Evolutionary conservation across 2,888 invertebrate species (phyloP), one percentile per base, ranked within the genome.

Genomic region (Chelonus formosanus): DNA sequence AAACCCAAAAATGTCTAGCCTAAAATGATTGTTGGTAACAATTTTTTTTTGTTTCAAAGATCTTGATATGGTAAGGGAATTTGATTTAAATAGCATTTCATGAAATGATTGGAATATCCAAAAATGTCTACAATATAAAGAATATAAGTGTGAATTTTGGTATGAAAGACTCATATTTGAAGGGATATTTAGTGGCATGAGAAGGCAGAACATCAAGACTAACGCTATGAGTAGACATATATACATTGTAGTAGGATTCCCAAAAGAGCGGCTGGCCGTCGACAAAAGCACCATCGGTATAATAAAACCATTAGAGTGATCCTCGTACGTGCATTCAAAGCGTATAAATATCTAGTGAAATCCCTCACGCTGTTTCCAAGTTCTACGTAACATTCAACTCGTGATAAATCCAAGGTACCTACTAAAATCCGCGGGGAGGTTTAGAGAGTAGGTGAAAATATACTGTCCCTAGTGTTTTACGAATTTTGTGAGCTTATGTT

Each of bases 291-390:
- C 63, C 65, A 65, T 65, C 78, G 75, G 83, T 82, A 83, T 83
- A 84, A 84, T 84, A 84, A 84, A 84, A 83, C 84, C 83, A 84
- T 83, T 83, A 83, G 83, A 79, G 76, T 84, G 83, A 84, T 84
- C 84, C 84, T 82, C 84, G 79, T 83, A 79, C 78, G 82, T 76
- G 83, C 80, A 82, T 84, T 82, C 83, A 81, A 82, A 83, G 78
- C 80, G 81, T 81, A 83, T 83, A 84, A 82, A 83, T 83, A 83
- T 83, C 83, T 76, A 76, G 75, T 75, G 75, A 79, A 80, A 82
- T 80, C 82, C 80, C 81, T 77, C 77, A 78, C 75, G 78, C 79
- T 77, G 59, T 78, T 81, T 82, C 80, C 80, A 81, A 82, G 81
- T 80, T 80, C 76, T 77, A 77, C 76, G 79, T 79, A 80, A 81